A percentile compares a stretch with the other conserved stretches of the same genome.
Evolutionary conservation across 2,888 invertebrate genomes (phyloP).

Genomic region (Pycnomerus fuliginosus): DNA sequence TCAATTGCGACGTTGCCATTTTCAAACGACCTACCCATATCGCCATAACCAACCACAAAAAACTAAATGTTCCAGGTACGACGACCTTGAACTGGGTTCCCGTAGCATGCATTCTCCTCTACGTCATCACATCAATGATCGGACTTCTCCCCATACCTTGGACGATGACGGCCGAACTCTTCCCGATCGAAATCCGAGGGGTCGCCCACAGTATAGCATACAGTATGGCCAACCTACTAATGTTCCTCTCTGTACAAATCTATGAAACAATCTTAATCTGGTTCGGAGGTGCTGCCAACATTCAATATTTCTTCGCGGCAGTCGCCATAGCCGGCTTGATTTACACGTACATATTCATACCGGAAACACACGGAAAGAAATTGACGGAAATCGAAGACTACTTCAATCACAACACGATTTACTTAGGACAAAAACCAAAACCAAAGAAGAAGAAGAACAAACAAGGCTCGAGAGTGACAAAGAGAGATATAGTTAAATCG

Average conservation of each 20-base stretch:
- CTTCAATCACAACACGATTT: constrained; percentile 49
- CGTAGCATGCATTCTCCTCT: constrained; percentile 56
- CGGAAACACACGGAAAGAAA: constrained; percentile 57
- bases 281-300: constrained; percentile 54
- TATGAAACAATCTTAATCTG: constrained; percentile 48
- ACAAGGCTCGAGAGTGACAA: too few relatives aligned
- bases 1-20: too few relatives aligned
- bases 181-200: constrained; percentile 61
- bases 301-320: constrained; percentile 59
- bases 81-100: constrained; percentile 54
- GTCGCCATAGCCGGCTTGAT: constrained; percentile 50
- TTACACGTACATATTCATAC: constrained; percentile 54
- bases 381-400: constrained; percentile 56
- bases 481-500: constrained; percentile 9
- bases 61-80: too few relatives aligned
- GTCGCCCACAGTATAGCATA: constrained; percentile 61
- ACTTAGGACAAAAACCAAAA: constrained; percentile 28
- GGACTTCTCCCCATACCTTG: constrained; percentile 63
- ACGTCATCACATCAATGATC: constrained; percentile 61
- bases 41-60: too few relatives aligned
- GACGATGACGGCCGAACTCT: constrained; percentile 67
- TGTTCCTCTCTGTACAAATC: constrained; percentile 60
- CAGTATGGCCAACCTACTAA: constrained; percentile 58
- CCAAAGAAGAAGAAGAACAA: constrained; percentile 2
- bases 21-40: too few relatives aligned